These are phyloP conservation scores for Anhinga rufa DNA, from an alignment of 2,113 vertebrate genomes.

Conservation along the genomic window DNA sequence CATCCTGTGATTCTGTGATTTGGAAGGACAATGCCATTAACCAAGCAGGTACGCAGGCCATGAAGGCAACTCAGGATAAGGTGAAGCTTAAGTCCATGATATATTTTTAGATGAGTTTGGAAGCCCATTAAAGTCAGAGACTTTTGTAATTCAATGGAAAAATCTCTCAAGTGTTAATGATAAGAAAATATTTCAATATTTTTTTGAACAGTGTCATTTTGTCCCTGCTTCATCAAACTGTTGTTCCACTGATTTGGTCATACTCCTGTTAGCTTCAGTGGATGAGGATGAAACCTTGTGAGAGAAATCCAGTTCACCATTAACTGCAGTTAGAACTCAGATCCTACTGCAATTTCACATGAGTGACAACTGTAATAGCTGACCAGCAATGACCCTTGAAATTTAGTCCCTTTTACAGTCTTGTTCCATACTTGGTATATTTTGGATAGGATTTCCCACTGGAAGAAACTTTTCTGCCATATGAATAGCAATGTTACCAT, in stretches of 20 bases:
- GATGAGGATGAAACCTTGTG: neutral
- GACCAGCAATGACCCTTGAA: neutral
- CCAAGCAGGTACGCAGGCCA: neutral
- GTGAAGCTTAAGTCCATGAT: neutral
- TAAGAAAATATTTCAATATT: neutral
- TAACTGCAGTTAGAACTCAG: neutral
- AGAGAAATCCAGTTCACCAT: neutral
- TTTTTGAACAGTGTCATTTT: neutral
- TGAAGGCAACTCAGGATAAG: neutral
- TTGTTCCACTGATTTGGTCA: neutral
- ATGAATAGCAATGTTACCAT: neutral
- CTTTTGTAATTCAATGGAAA: neutral
- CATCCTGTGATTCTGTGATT: no score
- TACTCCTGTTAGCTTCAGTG: neutral
- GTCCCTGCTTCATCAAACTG: neutral
- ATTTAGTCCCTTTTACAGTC: neutral
- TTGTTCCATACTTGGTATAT: neutral
- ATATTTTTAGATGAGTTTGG: neutral
- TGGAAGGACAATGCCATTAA: neutral
- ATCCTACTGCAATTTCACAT: neutral
- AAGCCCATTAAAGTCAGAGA: neutral
- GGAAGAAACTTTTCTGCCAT: neutral
- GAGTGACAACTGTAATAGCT: fast-evolving
- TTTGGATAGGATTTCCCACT: neutral
- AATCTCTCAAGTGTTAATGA: neutral